These are phyloP conservation scores for Toxotes jaculatrix DNA, from an alignment of 2,113 vertebrate genomes.

Conservation along the genomic window DNA sequence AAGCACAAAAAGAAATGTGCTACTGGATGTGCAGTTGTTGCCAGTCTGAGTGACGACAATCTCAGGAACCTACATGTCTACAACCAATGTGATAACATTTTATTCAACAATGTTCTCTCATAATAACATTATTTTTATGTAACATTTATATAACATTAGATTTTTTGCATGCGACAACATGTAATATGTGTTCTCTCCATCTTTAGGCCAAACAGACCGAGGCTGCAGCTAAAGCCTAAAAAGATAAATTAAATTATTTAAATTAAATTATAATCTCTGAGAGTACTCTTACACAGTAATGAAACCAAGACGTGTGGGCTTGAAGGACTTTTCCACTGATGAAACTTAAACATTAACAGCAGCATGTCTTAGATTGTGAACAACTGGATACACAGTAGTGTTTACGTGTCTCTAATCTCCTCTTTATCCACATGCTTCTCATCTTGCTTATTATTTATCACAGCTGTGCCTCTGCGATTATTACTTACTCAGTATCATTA, in stretches of 20 bases:
- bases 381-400: not conserved
- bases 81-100: not conserved
- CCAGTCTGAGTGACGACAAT: not conserved
- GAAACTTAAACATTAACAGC: constrained; percentile 12
- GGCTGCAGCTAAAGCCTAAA: not conserved
- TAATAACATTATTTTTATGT: not conserved
- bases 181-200: not conserved
- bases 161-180: not conserved
- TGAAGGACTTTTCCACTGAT: not conserved
- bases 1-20: not conserved
- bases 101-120: not conserved
- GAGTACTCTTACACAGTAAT: not conserved
- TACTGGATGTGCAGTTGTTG: not conserved
- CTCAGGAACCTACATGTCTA: not conserved
- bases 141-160: constrained; percentile 13
- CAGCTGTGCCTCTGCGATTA: not conserved
- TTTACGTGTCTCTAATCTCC: not conserved
- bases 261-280: not conserved
- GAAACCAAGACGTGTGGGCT: not conserved
- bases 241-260: not conserved
- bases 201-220: not conserved
- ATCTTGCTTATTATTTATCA: not conserved
- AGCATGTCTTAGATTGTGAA: not conserved
- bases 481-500: not conserved
- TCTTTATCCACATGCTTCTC: not conserved